Evolutionary conservation across 2,888 invertebrate species (phyloP).

Genomic region (Pinctada fucata): DNA sequence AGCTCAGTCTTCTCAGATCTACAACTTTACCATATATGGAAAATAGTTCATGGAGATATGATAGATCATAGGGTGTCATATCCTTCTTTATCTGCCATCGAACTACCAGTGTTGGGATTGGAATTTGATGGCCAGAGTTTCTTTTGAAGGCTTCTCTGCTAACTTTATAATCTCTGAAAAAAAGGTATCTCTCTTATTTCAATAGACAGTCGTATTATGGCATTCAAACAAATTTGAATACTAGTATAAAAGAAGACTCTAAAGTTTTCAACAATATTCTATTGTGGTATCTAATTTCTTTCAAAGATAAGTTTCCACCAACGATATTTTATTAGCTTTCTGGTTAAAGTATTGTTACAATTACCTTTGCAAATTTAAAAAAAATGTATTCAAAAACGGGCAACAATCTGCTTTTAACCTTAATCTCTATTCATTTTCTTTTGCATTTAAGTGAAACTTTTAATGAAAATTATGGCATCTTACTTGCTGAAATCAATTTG

Average conservation of each 20-base stretch:
- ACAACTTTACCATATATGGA: slow-evolving; percentile 46
- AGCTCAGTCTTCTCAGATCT: slow-evolving; percentile 45
- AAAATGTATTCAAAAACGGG: too few species aligned
- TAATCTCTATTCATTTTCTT: too few species aligned
- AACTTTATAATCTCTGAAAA: slow-evolving; percentile 32
- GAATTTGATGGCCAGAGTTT: slow-evolving; percentile 50
- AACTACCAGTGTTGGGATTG: slow-evolving; percentile 50
- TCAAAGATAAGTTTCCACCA: too few species aligned
- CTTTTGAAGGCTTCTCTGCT: slow-evolving; percentile 37
- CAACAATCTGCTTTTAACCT: too few species aligned
- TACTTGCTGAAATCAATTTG: not conserved
- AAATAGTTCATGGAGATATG: slow-evolving; percentile 36
- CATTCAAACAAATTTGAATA: too few species aligned
- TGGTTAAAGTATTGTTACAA: too few species aligned
- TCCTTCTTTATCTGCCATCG: slow-evolving; percentile 53
- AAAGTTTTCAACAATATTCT: not conserved
- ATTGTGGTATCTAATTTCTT: not conserved
- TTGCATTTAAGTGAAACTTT: too few species aligned
- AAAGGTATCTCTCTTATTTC: not conserved
- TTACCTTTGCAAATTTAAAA: too few species aligned
- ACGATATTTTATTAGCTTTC: too few species aligned
- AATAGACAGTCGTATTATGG: too few species aligned
- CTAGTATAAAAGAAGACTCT: too few species aligned
- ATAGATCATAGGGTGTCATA: slow-evolving; percentile 44
- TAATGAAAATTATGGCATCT: not conserved